Percentiles rank a stretch among this genome's conserved stretches.
phyloP scores from a whole-genome alignment of 2,888 invertebrate genomes.

The Mechanitis mazaeus region DNA sequence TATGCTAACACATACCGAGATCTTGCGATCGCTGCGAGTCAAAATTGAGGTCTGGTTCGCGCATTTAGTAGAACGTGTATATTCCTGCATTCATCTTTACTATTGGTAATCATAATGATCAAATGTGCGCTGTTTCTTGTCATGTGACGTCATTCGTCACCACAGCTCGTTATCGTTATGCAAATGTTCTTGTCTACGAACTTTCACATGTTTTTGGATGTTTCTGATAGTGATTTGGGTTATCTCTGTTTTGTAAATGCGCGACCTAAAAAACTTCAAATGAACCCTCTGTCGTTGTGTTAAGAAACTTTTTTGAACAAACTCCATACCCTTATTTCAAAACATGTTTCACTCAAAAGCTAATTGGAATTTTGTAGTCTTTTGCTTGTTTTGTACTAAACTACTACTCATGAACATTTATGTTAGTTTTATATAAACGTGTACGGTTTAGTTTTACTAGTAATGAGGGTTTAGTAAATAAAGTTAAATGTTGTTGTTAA shows the following conservation, averaged over 20 bases:
- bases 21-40: too few relatives aligned
- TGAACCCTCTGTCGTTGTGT: neutral
- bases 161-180: slow-evolving; percentile 40
- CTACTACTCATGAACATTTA: neutral
- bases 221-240: slow-evolving; percentile 58
- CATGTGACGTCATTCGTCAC: neutral
- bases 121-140: too few relatives aligned
- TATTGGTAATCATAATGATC: too few relatives aligned
- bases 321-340: neutral
- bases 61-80: too few relatives aligned
- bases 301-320: slow-evolving; percentile 7
- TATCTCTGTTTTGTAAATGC: slow-evolving; percentile 48
- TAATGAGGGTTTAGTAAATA: too few relatives aligned
- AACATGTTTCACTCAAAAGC: slow-evolving; percentile 4
- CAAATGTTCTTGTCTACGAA: slow-evolving; percentile 53
- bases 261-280: slow-evolving; percentile 9
- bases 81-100: neutral
- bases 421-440: neutral
- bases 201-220: slow-evolving; percentile 56
- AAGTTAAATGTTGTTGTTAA: neutral
- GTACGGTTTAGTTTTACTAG: too few relatives aligned
- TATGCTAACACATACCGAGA: too few relatives aligned
- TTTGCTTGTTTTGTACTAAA: slow-evolving; percentile 2
- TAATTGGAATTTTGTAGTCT: slow-evolving; percentile 4
- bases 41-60: too few relatives aligned